phyloP scores from a whole-genome alignment of 2,888 invertebrate genomes.

The Chesias legatella region DNA sequence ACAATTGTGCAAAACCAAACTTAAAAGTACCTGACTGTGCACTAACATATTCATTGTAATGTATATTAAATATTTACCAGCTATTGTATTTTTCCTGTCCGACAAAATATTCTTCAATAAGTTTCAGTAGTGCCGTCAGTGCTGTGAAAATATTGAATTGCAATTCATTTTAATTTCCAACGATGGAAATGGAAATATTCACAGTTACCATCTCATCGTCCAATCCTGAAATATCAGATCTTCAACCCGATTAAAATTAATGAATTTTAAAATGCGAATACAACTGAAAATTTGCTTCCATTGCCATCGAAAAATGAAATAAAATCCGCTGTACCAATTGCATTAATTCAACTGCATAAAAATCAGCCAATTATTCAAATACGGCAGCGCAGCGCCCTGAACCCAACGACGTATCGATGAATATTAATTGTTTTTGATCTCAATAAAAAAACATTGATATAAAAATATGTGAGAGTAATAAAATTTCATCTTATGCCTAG shows the following conservation, averaged over 20 bases:
- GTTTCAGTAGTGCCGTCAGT: too few relatives aligned
- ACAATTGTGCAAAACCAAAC: too few relatives aligned
- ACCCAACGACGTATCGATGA: conserved; percentile 71
- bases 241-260: conserved; percentile 27
- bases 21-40: too few relatives aligned
- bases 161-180: neutral
- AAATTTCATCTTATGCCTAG: too few relatives aligned
- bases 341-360: conserved; percentile 78
- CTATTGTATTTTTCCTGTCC: too few relatives aligned
- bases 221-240: conserved; percentile 25
- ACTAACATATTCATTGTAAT: too few relatives aligned
- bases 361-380: conserved; percentile 80
- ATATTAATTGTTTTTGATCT: conserved; percentile 71
- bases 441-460: conserved; percentile 46
- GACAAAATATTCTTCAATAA: too few relatives aligned
- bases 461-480: conserved; percentile 25
- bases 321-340: conserved; percentile 68
- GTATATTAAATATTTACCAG: too few relatives aligned
- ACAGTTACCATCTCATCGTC: conserved; percentile 7
- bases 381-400: conserved; percentile 53
- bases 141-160: too few relatives aligned
- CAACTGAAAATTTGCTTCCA: conserved; percentile 33
- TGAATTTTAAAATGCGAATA: conserved; percentile 27
- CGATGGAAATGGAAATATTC: conserved; percentile 2
- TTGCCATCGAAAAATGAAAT: conserved; percentile 49